A percentile compares a stretch with the other conserved stretches of the same genome.
These are phyloP conservation scores for Volucella inanis DNA, from an alignment of 2,888 invertebrate genomes.

Conservation along the genomic window DNA sequence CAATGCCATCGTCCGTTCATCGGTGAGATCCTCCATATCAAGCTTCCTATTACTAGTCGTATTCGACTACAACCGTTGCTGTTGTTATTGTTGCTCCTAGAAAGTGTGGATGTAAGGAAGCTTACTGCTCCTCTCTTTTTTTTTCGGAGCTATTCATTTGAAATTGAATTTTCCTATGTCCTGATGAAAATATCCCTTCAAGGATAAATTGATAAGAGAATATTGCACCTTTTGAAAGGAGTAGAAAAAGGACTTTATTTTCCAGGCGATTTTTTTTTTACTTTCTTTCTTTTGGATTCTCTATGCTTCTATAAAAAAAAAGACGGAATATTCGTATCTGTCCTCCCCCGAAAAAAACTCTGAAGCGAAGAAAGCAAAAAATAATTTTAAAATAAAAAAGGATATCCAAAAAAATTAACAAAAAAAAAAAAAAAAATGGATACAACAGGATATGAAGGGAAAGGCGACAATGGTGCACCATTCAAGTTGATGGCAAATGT, in stretches of 20 bases:
- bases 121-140: slow-evolving; percentile 40
- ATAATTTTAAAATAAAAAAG: slow-evolving; percentile 70
- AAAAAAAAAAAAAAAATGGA: slow-evolving; percentile 64
- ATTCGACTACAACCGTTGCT: slow-evolving; percentile 17
- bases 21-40: slow-evolving; percentile 20
- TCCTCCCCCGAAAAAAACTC: slow-evolving; percentile 3
- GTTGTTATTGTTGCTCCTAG: slow-evolving; percentile 46
- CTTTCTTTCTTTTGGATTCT: background rate
- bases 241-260: slow-evolving; percentile 70
- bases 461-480: slow-evolving; percentile 44
- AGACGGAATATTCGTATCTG: background rate
- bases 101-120: slow-evolving; percentile 44
- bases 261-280: slow-evolving; percentile 37
- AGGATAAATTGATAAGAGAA: slow-evolving; percentile 74
- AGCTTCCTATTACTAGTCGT: slow-evolving; percentile 32
- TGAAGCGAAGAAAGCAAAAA: slow-evolving; percentile 44
- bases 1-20: slow-evolving; percentile 47
- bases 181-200: slow-evolving; percentile 73
- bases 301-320: slow-evolving; percentile 8
- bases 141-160: slow-evolving; percentile 66
- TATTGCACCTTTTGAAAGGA: slow-evolving; percentile 74
- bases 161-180: slow-evolving; percentile 74
- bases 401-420: slow-evolving; percentile 56
- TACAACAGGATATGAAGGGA: background rate
- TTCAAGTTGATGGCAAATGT: slow-evolving; percentile 72